Evolutionary conservation across 2,888 invertebrate species (phyloP).

Genomic region (Hemistola chrysoprasaria): DNA sequence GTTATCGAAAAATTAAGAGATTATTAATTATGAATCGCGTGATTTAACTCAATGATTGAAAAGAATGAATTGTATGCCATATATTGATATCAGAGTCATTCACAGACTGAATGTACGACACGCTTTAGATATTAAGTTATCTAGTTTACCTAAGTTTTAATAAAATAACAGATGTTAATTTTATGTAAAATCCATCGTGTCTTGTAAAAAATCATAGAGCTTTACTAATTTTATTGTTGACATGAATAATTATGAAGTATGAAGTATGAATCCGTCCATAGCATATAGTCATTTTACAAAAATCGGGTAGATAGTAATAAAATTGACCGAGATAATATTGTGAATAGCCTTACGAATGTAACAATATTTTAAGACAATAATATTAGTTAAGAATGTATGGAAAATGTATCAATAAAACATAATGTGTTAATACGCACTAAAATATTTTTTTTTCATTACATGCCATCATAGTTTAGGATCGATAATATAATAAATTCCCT

Average conservation of each 20-base stretch:
- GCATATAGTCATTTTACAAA: conserved; percentile 46
- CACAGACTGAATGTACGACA: conserved; percentile 68
- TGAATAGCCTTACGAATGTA: conserved; percentile 57
- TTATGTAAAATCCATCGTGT: conserved; percentile 49
- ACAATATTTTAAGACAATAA: conserved; percentile 47
- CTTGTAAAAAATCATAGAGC: conserved; percentile 77
- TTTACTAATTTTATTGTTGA: conserved; percentile 73
- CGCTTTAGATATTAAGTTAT: conserved; percentile 58
- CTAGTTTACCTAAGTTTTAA: conserved; percentile 50
- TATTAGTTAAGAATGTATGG: conserved; percentile 50
- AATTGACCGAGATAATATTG: conserved; percentile 46
- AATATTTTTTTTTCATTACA: conserved; percentile 39
- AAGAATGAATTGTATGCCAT: conserved; percentile 47
- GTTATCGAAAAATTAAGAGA: conserved; percentile 74
- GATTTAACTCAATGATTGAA: conserved; percentile 4
- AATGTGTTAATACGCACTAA: conserved; percentile 74
- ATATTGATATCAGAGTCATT: conserved; percentile 63
- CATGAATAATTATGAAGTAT: no score
- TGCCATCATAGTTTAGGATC: conserved; percentile 24
- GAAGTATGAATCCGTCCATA: conserved; percentile 63
- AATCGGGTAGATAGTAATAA: conserved; percentile 36
- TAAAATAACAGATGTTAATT: conserved; percentile 55
- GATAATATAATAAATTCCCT: no score
- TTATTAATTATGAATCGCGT: conserved; percentile 49
- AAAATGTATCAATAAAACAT: conserved; percentile 67